Evolutionary conservation across 2,888 invertebrate species (phyloP), one percentile per base, ranked within the genome.

Genomic region (Willowsia nigromaculata): DNA sequence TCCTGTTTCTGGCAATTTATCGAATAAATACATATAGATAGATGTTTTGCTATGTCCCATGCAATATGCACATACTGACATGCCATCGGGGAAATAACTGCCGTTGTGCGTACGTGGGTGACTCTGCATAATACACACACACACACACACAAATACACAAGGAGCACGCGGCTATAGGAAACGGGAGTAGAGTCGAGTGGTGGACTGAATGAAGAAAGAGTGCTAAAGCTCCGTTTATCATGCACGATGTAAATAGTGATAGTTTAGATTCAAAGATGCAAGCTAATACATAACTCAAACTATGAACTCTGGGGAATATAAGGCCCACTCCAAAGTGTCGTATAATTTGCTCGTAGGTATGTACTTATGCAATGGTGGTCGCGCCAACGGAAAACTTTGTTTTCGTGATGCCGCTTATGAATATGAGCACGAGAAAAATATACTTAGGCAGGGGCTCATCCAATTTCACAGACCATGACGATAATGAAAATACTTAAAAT

Each of bases 1-100:
- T 88, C 30, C 65, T 88, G 59, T 87, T 86, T 86, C 71, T 88
- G 59, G 68, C 56, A 82, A 88, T 88, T 88, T 88, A 82, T 88
- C 40, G 74, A 81, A 81, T 56, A 81, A 65, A 83, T 59, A 56
- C 47, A 65, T 37, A 53, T 7, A 47, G 68, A 82, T 65, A 18
- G 13, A 62, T 37, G 25, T 11, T 18, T 71, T 43, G 71, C 37
- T 68, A 68, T 9, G 37, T 11, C 18, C 13, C 27, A 25, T 76
- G 37, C 50, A 33, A 33, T 43, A 15, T 47, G 25, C 5, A n/a
- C 47, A 6, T 50, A n/a, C 18, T 33, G 76, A 76, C 62, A 82
- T 43, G 65, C 30, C 62, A 82, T 82, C 43, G 65, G 82, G 82
- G 65, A 82, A 82, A 82, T 65, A 82, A 82, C 62, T 27, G 18